Base-by-base conservation (phyloP, 2,113 vertebrate genomes). In the Oncorhynchus clarkii region DNA sequence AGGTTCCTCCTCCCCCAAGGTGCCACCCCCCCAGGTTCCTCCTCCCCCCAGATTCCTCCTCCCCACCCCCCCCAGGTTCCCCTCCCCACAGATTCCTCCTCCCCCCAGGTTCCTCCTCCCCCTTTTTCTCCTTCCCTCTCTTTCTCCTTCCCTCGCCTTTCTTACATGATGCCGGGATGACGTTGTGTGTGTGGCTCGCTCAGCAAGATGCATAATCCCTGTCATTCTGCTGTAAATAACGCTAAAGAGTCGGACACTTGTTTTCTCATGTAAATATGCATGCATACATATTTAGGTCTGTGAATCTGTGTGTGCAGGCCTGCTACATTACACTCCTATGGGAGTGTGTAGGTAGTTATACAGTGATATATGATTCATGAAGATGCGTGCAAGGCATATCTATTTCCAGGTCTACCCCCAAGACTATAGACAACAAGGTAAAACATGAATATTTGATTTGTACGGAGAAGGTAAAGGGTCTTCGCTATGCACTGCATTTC, bases 401-500 rank as follows among this genome's bases (percentile, higher is more conserved):
- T 92, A 92, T 91, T 92, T 90, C 88, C 80, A 89, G 85, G 82
- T 87, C 88, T 92, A 85, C 90, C 91, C 92, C 88, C 88, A 92
- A 92, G 93, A 93, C 91, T 87, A 91, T 90, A 93, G 91, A 92
- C 93, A 93, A 93, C 90, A 92, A 93, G 90, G 91, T 93, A 91
- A 91, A 81, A 87, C 91, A 94, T 94, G 92, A 94, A 94, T 94
- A 93, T 94, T 94, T 93, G 89, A 93, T 93, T 92, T 88, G 88
- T 90, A 73, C 83, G 80, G 89, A 91, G 89, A 93, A 92, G 90
- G 90, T 93, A 93, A 91, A 88, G 89, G 89, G 89, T 89, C 84
- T 88, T 92, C 89, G 90, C 59, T 22, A 7, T 54, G 51, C 82
- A 80, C 84, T 86, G 93, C 89, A 94, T 94, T 91, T 92, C 92